These are phyloP conservation scores for Napeogenes inachia DNA, from an alignment of 2,888 invertebrate genomes.

Conservation along the genomic window DNA sequence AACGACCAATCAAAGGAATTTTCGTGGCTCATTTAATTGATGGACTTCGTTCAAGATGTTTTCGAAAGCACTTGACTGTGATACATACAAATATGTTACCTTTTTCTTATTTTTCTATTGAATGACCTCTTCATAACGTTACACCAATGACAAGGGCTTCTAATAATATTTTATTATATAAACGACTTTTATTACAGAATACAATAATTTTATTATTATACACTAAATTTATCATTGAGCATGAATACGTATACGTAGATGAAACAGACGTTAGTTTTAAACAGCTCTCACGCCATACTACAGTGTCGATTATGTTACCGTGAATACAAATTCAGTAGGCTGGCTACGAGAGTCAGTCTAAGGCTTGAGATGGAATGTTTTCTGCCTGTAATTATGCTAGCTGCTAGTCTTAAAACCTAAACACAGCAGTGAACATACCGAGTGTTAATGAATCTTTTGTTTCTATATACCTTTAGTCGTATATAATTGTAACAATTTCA, in stretches of 20 bases:
- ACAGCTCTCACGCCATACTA: conserved; percentile 1
- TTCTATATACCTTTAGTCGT: conserved; percentile 4
- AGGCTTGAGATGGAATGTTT: conserved; percentile 7
- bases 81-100: conserved; percentile 20
- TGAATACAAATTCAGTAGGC: conserved; percentile 7
- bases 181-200: not conserved
- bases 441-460: conserved; percentile 5
- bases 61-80: conserved; percentile 30
- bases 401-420: not conserved
- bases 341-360: not conserved
- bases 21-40: conserved; percentile 45
- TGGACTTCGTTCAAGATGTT: conserved; percentile 35
- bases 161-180: not conserved
- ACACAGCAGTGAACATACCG: not conserved
- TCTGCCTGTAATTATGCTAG: conserved; percentile 1
- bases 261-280: conserved; percentile 4
- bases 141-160: not conserved
- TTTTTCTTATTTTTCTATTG: conserved; percentile 20
- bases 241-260: conserved; percentile 1
- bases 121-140: conserved; percentile 4
- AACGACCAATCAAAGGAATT: conserved; percentile 45
- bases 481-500: conserved; percentile 8
- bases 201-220: not conserved
- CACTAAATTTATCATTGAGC: no score
- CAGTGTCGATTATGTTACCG: conserved; percentile 6